A percentile compares a stretch with the other conserved stretches of the same genome.
phyloP scores from a whole-genome alignment of 2,888 invertebrate species.

The Phortica magna region DNA sequence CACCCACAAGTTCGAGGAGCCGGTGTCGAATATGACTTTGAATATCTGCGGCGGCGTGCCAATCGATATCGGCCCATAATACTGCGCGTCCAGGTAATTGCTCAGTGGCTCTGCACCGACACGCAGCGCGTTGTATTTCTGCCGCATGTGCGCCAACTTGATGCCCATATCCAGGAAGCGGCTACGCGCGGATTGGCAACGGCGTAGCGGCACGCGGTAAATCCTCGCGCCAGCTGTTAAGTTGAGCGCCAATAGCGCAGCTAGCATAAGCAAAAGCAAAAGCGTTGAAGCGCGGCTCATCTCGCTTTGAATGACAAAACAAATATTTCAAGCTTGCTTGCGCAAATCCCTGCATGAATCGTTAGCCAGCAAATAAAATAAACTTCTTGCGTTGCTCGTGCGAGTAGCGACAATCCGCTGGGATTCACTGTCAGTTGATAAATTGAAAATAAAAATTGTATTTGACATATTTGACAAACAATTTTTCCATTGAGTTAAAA shows the following conservation, averaged over 20 bases:
- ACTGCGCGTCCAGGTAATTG: conserved; percentile 96
- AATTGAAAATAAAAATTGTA: background rate
- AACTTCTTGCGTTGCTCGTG: background rate
- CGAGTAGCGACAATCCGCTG: background rate
- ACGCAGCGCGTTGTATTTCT: conserved; percentile 78
- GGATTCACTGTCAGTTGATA: too few species aligned
- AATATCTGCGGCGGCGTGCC: conserved; percentile 94
- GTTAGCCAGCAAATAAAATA: too few species aligned
- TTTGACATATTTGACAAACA: too few species aligned
- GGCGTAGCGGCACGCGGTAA: conserved; percentile 85
- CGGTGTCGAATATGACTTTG: conserved; percentile 98
- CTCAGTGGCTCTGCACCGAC: conserved; percentile 86
- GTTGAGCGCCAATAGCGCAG: background rate
- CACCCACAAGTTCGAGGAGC: conserved; percentile 98
- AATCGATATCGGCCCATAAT: conserved; percentile 93
- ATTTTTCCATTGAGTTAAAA: too few species aligned
- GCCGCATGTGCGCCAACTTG: conserved; percentile 79
- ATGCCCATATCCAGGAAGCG: conserved; percentile 86
- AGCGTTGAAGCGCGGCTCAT: background rate
- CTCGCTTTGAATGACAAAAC: background rate
- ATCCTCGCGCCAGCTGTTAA: conserved; percentile 11
- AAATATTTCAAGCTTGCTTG: conserved; percentile 5
- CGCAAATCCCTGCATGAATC: background rate
- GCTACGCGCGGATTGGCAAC: conserved; percentile 82
- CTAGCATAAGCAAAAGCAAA: background rate